Base-by-base conservation (phyloP, 1,140 invertebrate genomes). In the Medauroidea extradentata region DNA sequence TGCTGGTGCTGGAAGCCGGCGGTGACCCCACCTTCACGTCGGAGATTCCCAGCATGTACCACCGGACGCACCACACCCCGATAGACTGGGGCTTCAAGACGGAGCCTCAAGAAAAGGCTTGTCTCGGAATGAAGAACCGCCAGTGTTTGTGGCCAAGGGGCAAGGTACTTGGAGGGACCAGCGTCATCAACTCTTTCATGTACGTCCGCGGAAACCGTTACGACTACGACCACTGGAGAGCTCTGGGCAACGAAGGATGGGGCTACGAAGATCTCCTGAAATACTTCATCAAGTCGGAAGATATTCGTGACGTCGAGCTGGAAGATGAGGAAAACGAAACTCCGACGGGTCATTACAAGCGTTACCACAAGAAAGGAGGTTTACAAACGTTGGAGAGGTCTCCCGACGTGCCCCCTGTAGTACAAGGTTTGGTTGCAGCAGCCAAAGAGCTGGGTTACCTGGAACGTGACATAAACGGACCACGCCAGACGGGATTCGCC, bases 141-240 rank as follows among this genome's bases (percentile, higher is more conserved):
- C 62, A 53, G 1, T 64, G 49, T 14, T 23, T 24, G 11, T 67
- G 61, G 66, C 61, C 72, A 9, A 58, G 63, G 19, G 54, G 54
- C 39, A 56, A 56, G 24, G 42, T 25, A 2, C 9, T 56, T 1
- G 54, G 83, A 9, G 89, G 90, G 5, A 85, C 84, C 1, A 89
- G 87, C 58, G 80, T 84, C 1, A 78, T 90, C 14, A 92, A 93
- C 73, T 89, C 85, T 8, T 85, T 91, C 82, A 85, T 90, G 11
- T 91, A 93, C 68, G 85, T 89, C 9, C 77, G 90, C 62, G 90
- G 90, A 7, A 88, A 91, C 73, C 81, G 78, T 53, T 57, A 69
- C n/a, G 89, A 91, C 68, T 91, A 86, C 64, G 83, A 92, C 66
- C 65, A 78, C 25, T 92, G 89, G 90, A 82, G 74, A 72, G 72